Conservation (phyloP, 2,113 vertebrate genomes). For the Laterallus jamaicensis region DNA sequence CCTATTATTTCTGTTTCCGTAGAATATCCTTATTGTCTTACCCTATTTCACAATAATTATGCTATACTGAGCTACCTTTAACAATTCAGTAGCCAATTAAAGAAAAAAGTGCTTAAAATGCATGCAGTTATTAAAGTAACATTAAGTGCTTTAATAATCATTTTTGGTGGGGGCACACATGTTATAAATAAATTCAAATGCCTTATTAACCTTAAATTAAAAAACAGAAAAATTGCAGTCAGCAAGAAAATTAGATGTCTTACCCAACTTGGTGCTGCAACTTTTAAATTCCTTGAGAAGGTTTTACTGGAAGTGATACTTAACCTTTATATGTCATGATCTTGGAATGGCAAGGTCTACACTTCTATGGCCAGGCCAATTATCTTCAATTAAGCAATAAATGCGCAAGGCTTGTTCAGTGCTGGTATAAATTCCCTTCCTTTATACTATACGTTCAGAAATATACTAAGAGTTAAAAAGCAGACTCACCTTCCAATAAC, state of each 20-base stretch:
- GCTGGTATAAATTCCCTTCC: slow-evolving; percentile 39
- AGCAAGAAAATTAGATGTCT: slow-evolving; percentile 47
- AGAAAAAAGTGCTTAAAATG: background rate
- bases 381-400: slow-evolving; percentile 63
- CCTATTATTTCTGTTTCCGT: background rate
- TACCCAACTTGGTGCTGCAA: slow-evolving; percentile 2
- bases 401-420: slow-evolving; percentile 22
- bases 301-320: slow-evolving; percentile 73
- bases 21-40: background rate
- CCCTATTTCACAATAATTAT: background rate
- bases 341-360: slow-evolving; percentile 47
- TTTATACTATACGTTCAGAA: slow-evolving; percentile 12
- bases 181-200: slow-evolving; percentile 25
- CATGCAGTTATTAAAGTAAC: slow-evolving; percentile 9
- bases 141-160: background rate
- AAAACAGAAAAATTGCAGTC: slow-evolving; percentile 40
- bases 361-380: slow-evolving; percentile 44
- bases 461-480: slow-evolving; percentile 54
- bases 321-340: slow-evolving; percentile 60
- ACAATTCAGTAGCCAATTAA: background rate
- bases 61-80: background rate
- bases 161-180: background rate
- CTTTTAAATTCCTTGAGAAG: slow-evolving; percentile 54
- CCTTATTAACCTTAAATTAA: slow-evolving; percentile 15
- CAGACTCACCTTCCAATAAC: slow-evolving; percentile 52